A percentile compares a stretch with the other conserved stretches of the same genome.
phyloP scores from a whole-genome alignment of 1,140 invertebrate species.

The Homalodisca vitripennis region DNA sequence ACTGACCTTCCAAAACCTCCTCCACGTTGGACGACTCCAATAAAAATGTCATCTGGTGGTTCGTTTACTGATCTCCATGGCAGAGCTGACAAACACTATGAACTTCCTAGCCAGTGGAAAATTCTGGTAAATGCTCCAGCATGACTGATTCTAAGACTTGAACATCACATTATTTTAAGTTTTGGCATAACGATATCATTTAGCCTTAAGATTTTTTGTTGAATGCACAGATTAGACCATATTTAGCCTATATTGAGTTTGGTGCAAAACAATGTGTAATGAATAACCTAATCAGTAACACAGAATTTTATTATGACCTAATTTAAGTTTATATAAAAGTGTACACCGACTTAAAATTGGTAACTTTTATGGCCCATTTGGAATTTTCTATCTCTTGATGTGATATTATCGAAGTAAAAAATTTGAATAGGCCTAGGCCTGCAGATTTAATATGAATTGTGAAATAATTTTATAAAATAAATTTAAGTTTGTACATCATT shows the following conservation, averaged over 20 bases:
- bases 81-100: constrained; percentile 39
- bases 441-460: no score
- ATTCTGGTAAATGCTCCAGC: constrained; percentile 58
- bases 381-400: no score
- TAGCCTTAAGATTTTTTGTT: constrained; percentile 5
- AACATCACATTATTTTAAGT: constrained; percentile 29
- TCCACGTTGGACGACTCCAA: constrained; percentile 53
- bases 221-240: no score
- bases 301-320: no score
- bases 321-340: no score
- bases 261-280: constrained; percentile 10
- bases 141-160: constrained; percentile 43
- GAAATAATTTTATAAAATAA: no score
- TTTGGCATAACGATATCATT: background rate
- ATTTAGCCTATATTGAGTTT: background rate
- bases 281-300: no score
- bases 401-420: no score
- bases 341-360: no score
- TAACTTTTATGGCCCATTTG: no score
- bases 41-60: constrained; percentile 29
- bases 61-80: constrained; percentile 40
- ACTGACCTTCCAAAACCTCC: constrained; percentile 59
- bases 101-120: constrained; percentile 55
- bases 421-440: no score
- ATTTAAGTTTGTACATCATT: no score